Evolutionary conservation across 2,113 vertebrate genomes (phyloP).

Genomic region (Chlamydotis undulata): DNA sequence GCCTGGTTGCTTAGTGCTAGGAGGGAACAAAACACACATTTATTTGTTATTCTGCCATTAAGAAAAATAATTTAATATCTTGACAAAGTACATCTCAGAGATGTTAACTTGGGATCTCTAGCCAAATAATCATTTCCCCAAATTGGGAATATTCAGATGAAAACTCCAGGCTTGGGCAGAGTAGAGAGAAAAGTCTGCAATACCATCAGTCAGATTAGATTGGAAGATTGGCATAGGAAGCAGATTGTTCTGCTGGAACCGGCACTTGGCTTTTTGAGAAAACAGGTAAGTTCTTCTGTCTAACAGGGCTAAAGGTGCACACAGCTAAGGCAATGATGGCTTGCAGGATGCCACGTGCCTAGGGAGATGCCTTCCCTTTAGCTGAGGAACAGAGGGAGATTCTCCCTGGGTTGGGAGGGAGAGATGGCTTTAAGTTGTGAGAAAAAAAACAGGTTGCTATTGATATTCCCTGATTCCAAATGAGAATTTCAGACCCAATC

Average conservation of each 20-base stretch:
- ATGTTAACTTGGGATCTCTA: background rate
- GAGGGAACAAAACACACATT: background rate
- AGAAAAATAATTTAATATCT: background rate
- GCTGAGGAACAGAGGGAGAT: background rate
- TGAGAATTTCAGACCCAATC: background rate
- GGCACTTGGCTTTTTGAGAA: background rate
- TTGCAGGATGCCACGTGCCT: rapidly evolving
- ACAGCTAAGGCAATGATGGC: background rate
- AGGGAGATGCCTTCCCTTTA: background rate
- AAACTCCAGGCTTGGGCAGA: background rate
- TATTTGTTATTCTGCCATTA: background rate
- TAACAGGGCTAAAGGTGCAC: background rate
- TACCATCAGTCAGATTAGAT: background rate
- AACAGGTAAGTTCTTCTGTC: background rate
- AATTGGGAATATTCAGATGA: background rate
- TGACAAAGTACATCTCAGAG: background rate
- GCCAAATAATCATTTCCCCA: background rate
- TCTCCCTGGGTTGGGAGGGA: background rate
- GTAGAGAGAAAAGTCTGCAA: background rate
- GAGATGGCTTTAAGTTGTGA: background rate
- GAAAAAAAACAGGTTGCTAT: background rate
- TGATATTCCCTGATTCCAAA: background rate
- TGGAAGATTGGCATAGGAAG: background rate
- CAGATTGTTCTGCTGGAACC: background rate
- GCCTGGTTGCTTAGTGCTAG: background rate